phyloP scores from a whole-genome alignment of 30 jellyfish, hydroid and myxozoan genomes.

The Haliclystus octoradiatus region DNA sequence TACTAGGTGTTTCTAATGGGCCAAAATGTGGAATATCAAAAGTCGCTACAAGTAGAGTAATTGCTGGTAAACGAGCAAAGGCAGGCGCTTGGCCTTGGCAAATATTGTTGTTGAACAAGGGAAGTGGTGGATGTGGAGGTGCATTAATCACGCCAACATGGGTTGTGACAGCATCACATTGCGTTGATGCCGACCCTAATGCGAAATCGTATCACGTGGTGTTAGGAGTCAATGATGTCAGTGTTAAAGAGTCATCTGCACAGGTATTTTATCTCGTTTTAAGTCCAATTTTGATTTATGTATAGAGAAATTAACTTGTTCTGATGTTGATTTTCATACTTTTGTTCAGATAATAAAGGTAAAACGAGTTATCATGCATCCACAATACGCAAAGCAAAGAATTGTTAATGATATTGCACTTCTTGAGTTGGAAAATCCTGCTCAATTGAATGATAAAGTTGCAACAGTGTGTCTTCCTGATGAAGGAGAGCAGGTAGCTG shows the following conservation, averaged over 20 bases:
- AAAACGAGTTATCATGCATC: background rate
- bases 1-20: no score
- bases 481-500: constrained; percentile 23
- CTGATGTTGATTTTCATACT: no score
- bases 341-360: background rate
- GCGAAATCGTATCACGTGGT: background rate
- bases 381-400: constrained; percentile 7
- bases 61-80: background rate
- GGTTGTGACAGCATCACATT: background rate
- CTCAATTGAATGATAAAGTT: constrained; percentile 39
- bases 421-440: constrained; percentile 58
- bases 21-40: background rate
- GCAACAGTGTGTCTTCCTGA: constrained; percentile 53
- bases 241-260: no score
- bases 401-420: constrained; percentile 58
- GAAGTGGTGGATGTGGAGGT: background rate
- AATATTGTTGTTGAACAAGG: background rate
- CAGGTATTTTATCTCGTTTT: no score
- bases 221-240: background rate
- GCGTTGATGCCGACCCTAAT: no score
- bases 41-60: background rate
- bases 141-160: background rate
- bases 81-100: background rate
- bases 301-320: no score
- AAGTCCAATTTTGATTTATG: no score